Evolutionary conservation across 2,113 vertebrate genomes (phyloP).

Genomic region (Rhodinocichla rosea): DNA sequence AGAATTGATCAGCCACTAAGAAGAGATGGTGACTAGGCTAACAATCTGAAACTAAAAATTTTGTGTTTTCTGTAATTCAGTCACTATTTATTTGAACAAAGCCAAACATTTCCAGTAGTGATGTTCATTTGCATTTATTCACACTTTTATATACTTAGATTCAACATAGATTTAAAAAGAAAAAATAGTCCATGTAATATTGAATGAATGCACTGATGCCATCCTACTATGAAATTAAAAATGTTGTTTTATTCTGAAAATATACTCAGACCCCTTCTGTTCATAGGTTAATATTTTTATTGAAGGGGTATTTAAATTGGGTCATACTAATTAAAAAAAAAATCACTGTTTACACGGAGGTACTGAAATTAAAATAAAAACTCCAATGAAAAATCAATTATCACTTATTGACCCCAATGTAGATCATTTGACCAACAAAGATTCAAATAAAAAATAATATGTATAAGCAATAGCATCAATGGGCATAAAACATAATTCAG

Average conservation of each 20-base stretch:
- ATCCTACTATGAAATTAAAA: neutral
- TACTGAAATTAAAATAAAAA: neutral
- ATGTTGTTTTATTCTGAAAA: neutral
- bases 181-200: neutral
- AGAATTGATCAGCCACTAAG: neutral
- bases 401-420: neutral
- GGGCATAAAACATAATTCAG: neutral
- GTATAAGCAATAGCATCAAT: neutral
- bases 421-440: neutral
- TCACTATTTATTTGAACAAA: neutral
- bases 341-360: neutral
- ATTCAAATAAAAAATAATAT: neutral
- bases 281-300: neutral
- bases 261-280: neutral
- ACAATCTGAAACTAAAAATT: neutral
- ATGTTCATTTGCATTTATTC: neutral
- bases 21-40: fast-evolving
- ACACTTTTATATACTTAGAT: neutral
- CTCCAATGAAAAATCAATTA: neutral
- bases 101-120: neutral
- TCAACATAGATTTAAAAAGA: neutral
- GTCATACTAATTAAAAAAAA: neutral
- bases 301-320: neutral
- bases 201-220: neutral
- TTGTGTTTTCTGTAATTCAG: neutral